Evolutionary conservation across 2,888 invertebrate genomes (phyloP).

Genomic region (Drosophila mimetica): DNA sequence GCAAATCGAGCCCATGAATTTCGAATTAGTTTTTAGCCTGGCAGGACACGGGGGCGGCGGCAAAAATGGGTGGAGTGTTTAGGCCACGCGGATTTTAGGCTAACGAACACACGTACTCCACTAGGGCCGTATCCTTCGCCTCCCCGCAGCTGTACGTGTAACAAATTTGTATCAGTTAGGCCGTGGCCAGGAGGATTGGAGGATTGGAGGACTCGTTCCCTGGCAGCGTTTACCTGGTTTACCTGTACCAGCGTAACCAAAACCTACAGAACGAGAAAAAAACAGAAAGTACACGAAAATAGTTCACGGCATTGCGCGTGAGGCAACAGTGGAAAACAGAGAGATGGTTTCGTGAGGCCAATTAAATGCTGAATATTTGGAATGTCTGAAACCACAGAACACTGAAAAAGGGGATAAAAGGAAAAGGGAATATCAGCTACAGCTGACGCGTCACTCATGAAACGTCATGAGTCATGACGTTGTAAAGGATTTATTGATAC

Average conservation of each 20-base stretch:
- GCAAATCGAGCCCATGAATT: constrained; percentile 84
- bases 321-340: constrained; percentile 1
- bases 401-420: no score
- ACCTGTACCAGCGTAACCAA: constrained; percentile 21
- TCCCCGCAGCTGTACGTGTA: constrained; percentile 60
- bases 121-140: constrained; percentile 12
- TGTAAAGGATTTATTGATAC: no score
- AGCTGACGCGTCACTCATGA: no score
- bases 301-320: constrained; percentile 30
- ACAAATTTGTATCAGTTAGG: constrained; percentile 79
- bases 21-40: constrained; percentile 79
- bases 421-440: no score
- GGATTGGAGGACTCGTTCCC: constrained; percentile 28
- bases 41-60: constrained; percentile 29
- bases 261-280: constrained; percentile 17
- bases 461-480: no score
- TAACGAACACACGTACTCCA: constrained; percentile 74
- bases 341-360: constrained; percentile 22
- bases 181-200: constrained; percentile 33
- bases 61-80: constrained; percentile 42
- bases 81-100: constrained; percentile 71
- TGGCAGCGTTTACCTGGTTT: constrained; percentile 43
- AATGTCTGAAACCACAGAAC: not conserved
- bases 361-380: constrained; percentile 4
- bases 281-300: constrained; percentile 28